phyloP scores from a whole-genome alignment of 2,888 invertebrate genomes.

The Pristionchus entomophagus region DNA sequence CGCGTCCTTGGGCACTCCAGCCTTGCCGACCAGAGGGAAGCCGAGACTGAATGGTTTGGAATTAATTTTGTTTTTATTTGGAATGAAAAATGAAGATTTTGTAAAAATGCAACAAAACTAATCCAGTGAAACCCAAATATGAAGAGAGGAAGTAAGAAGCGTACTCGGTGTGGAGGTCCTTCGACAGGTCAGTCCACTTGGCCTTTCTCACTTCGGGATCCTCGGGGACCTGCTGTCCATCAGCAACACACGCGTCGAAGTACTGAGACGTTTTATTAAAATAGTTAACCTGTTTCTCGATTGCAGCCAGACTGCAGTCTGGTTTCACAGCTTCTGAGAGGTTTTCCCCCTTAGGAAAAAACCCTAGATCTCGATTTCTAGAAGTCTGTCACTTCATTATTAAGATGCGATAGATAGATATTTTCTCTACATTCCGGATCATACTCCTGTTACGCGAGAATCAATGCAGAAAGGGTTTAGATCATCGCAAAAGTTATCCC shows the following conservation, averaged over 20 bases:
- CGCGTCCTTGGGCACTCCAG: background rate
- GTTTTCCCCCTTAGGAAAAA: too few species aligned
- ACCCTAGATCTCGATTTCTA: too few species aligned
- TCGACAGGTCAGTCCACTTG: background rate
- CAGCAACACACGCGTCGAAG: background rate
- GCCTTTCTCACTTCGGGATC: background rate
- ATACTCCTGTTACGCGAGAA: too few species aligned
- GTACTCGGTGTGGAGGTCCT: background rate
- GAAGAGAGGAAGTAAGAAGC: background rate
- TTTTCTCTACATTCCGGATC: too few species aligned
- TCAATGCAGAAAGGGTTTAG: too few species aligned
- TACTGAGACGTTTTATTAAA: background rate
- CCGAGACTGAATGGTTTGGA: conserved; percentile 36
- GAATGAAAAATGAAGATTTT: background rate
- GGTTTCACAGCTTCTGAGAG: too few species aligned
- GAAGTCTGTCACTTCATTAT: too few species aligned
- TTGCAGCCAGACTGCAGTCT: too few species aligned
- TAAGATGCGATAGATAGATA: background rate
- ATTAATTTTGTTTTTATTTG: background rate
- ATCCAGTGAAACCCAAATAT: too few species aligned
- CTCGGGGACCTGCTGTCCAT: background rate
- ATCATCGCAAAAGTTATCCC: too few species aligned
- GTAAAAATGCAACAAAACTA: too few species aligned
- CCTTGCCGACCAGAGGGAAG: conserved; percentile 2
- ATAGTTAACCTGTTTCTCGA: too few species aligned